Evolutionary conservation across 2,888 invertebrate genomes (phyloP), one percentile per base, ranked within the genome.

Genomic region (Meghimatium bilineatum): DNA sequence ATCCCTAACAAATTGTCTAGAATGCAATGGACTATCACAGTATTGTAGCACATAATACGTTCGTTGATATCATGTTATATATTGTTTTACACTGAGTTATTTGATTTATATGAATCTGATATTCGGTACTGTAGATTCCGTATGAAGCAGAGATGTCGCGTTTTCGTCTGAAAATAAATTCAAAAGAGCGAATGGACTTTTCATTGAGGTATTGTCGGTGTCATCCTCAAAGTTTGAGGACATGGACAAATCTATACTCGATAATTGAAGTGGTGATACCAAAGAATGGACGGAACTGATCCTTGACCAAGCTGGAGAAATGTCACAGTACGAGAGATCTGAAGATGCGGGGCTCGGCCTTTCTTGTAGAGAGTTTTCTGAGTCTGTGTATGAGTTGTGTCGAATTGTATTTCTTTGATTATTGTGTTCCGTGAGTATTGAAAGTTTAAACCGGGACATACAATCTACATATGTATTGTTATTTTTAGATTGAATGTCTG

Each of bases 141-240:
- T 75, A 20, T 66, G 75, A 49, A 75, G 75, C n/a, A 81, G 32
- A 17, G 75, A 72, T 8, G 66, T 38, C 8, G 82, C 82, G 20
- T 82, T 82, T 14, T 82, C 82, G 34, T 82, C 82, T 10, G 82
- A 82, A 44, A 82, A 82, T 38, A 82, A 60, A 17, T 75, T 66
- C 36, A 82, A 52, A 32, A 82, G 56, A n/a, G 80, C 69, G 2
- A 80, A 71, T 0, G 66, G 80, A n/a, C 36, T 52, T 44, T 69
- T 80, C 56, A 67, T 56, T 36, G 52, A 29, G 10, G 71, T 44
- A 36, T 77, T 63, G 26, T 60, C 60, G 0, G 26, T 60, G 14
- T 17, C 23, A 17, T 74, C 74, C 10, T 74, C 74, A 29, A 44
- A 72, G 44, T 72, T n/a, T 32, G 79, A 79, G 20, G 66, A 66